phyloP scores from a whole-genome alignment of 2,113 vertebrate species.

The Rhinopomastus cyanomelas region DNA sequence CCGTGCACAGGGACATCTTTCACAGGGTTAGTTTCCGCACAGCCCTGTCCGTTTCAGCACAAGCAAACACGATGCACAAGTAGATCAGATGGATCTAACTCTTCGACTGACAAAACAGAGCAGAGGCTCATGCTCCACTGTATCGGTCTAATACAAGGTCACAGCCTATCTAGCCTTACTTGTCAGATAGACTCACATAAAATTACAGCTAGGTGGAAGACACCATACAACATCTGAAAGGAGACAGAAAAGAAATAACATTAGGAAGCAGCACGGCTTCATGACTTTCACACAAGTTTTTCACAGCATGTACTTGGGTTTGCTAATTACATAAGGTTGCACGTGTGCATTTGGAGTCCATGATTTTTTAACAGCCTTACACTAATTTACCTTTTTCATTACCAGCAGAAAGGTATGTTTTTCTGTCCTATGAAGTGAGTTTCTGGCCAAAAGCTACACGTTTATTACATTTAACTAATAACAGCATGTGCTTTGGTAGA shows the following conservation, averaged over 20 bases:
- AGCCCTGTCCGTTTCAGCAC: background rate
- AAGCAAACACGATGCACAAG: background rate
- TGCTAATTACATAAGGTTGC: background rate
- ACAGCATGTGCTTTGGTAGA: background rate
- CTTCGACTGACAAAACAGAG: background rate
- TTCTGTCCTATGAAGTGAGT: background rate
- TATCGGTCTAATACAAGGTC: background rate
- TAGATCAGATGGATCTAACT: background rate
- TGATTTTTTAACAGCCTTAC: conserved; percentile 8
- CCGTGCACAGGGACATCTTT: background rate
- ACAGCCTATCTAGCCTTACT: background rate
- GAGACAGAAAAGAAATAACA: background rate
- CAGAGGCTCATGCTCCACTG: background rate
- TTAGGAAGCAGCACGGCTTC: background rate
- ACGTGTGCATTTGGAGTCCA: background rate
- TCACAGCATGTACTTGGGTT: background rate
- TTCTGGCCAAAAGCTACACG: background rate
- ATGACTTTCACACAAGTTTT: background rate
- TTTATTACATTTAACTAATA: conserved; percentile 6
- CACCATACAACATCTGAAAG: background rate
- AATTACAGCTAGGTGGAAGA: background rate
- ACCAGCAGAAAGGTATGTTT: background rate
- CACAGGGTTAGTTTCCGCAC: background rate
- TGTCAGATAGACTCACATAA: background rate
- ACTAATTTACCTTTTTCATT: background rate